phyloP scores from a whole-genome alignment of 2,113 vertebrate species.

The Corynorhinus townsendii region DNA sequence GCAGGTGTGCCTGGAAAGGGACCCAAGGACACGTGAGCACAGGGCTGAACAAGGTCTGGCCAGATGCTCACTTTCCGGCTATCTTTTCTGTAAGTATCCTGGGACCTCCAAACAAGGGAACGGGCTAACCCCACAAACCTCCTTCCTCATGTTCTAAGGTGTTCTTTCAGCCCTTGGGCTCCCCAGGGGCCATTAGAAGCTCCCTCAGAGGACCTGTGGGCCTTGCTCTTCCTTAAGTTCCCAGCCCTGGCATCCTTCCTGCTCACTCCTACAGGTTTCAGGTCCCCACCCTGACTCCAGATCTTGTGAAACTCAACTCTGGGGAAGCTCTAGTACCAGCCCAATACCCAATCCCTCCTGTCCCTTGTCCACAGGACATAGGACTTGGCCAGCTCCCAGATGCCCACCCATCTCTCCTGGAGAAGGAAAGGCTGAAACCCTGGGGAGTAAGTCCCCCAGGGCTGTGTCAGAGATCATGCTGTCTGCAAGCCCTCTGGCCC shows the following conservation, averaged over 20 bases:
- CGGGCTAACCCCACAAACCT: background rate
- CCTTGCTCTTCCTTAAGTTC: background rate
- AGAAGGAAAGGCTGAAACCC: background rate
- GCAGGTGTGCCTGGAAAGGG: constrained; percentile 91
- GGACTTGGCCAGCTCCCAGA: background rate
- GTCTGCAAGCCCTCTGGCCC: background rate
- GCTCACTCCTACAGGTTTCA: background rate
- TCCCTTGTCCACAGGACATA: background rate
- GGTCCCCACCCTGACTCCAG: background rate
- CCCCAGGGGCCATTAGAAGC: background rate
- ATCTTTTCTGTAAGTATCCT: background rate
- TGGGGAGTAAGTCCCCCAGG: background rate
- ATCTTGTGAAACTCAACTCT: background rate
- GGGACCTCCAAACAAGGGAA: background rate
- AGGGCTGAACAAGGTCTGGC: background rate
- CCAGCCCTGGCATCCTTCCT: background rate
- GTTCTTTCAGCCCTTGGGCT: background rate
- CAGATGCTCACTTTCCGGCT: background rate
- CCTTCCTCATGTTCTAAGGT: background rate
- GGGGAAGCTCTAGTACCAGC: background rate
- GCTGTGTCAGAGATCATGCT: background rate
- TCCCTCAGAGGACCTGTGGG: background rate
- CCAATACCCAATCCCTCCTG: background rate
- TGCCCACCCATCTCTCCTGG: background rate
- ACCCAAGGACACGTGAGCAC: background rate